Percentiles rank a stretch among this genome's conserved stretches.
These are phyloP conservation scores for Silurus asotus DNA, from an alignment of 2,113 vertebrate genomes.

Conservation along the genomic window DNA sequence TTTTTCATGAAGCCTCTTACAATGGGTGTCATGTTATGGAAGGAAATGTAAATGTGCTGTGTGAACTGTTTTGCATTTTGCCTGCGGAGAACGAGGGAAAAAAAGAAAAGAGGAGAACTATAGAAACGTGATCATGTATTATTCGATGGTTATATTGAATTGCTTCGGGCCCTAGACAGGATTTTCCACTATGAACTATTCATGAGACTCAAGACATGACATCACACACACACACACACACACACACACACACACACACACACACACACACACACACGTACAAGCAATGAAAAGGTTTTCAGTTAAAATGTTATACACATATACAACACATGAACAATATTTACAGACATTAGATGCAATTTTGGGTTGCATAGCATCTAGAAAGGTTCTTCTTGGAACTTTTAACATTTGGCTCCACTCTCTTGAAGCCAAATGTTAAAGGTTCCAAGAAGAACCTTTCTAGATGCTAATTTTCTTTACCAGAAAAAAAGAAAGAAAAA, in stretches of 20 bases:
- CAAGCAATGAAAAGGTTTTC: background rate
- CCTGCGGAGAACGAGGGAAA: background rate
- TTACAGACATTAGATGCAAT: background rate
- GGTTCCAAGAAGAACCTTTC: no score
- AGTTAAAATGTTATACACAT: background rate
- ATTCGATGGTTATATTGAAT: background rate
- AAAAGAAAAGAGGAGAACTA: background rate
- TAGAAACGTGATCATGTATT: constrained; percentile 16
- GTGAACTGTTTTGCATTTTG: background rate
- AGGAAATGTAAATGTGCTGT: background rate
- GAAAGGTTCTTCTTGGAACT: no score
- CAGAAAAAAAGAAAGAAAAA: no score
- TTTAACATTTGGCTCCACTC: no score
- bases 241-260: constrained; percentile 27
- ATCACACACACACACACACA: constrained; percentile 10
- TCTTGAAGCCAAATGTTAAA: no score
- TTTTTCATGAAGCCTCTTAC: constrained; percentile 13
- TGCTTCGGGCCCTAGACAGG: constrained; percentile 18
- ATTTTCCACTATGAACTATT: constrained; percentile 66
- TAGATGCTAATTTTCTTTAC: no score
- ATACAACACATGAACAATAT: background rate
- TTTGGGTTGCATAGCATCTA: background rate
- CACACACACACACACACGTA: constrained; percentile 29
- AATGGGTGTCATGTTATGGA: background rate
- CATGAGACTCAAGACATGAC: constrained; percentile 52